Conservation (phyloP, 2,113 vertebrate genomes). For the Rhabdornis inornatus region DNA sequence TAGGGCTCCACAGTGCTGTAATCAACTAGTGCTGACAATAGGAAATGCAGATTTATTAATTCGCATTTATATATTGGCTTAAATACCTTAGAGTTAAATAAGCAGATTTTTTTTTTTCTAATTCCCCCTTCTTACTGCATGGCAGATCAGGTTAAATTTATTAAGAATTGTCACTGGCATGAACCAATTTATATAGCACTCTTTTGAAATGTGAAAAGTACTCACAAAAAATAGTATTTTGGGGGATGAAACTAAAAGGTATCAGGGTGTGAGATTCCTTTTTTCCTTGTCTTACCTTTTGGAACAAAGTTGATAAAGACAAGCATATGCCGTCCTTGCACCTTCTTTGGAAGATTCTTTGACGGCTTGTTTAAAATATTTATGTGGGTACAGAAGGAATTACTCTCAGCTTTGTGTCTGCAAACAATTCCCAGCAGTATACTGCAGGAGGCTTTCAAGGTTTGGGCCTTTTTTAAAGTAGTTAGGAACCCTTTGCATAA, state of each 20-base stretch:
- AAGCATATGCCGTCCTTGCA: not conserved
- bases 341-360: not conserved
- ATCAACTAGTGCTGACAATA: slow-evolving; percentile 41
- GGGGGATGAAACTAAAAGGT: not conserved
- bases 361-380: slow-evolving; percentile 11
- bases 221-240: not conserved
- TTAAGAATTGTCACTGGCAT: not conserved
- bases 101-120: slow-evolving; percentile 3
- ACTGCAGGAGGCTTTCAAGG: slow-evolving; percentile 25
- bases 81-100: slow-evolving; percentile 36
- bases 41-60: slow-evolving; percentile 54
- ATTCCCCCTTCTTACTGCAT: slow-evolving; percentile 11
- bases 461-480: slow-evolving; percentile 20
- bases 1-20: slow-evolving; percentile 22
- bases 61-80: slow-evolving; percentile 31
- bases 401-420: slow-evolving; percentile 19
- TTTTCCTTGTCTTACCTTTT: not conserved
- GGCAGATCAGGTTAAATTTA: slow-evolving; percentile 34
- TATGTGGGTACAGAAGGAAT: slow-evolving; percentile 3
- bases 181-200: not conserved
- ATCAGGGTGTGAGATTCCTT: not conserved
- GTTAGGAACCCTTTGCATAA: slow-evolving; percentile 50
- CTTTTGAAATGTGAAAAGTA: not conserved
- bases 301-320: not conserved
- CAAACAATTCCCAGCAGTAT: slow-evolving; percentile 18